Evolutionary conservation across 2,888 invertebrate species (phyloP).

Genomic region (Rhorus exstirpatorius): DNA sequence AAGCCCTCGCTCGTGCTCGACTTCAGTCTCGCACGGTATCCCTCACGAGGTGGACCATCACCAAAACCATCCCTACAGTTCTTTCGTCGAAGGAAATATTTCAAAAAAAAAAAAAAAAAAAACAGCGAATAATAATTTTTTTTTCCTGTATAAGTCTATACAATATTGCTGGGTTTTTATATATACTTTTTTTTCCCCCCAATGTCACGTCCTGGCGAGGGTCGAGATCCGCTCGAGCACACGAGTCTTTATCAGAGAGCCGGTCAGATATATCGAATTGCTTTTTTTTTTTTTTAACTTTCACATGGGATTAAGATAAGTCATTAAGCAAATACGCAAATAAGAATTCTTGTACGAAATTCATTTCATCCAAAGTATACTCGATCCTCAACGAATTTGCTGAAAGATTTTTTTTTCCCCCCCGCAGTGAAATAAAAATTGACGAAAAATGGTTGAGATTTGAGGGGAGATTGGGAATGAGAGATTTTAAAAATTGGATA

Average conservation of each 20-base stretch:
- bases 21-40: conserved; percentile 75
- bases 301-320: background rate
- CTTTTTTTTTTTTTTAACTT: conserved; percentile 26
- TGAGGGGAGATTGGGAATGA: no score
- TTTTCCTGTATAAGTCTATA: no score
- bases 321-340: no score
- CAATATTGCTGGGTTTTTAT: background rate
- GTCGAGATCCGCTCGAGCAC: conserved; percentile 84
- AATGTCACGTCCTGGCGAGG: conserved; percentile 75
- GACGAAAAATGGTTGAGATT: no score
- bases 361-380: no score
- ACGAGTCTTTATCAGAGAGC: conserved; percentile 84
- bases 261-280: conserved; percentile 57
- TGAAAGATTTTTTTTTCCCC: no score
- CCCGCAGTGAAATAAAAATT: no score
- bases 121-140: background rate
- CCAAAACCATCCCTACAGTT: conserved; percentile 59
- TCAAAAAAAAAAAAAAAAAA: background rate
- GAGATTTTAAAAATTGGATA: no score
- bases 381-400: no score
- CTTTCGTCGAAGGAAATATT: background rate
- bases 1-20: conserved; percentile 48
- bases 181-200: conserved; percentile 73
- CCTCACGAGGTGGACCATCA: conserved; percentile 70
- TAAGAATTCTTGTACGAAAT: no score